Evolutionary conservation across 2,888 invertebrate species (phyloP).

Genomic region (Spisula subtruncata): DNA sequence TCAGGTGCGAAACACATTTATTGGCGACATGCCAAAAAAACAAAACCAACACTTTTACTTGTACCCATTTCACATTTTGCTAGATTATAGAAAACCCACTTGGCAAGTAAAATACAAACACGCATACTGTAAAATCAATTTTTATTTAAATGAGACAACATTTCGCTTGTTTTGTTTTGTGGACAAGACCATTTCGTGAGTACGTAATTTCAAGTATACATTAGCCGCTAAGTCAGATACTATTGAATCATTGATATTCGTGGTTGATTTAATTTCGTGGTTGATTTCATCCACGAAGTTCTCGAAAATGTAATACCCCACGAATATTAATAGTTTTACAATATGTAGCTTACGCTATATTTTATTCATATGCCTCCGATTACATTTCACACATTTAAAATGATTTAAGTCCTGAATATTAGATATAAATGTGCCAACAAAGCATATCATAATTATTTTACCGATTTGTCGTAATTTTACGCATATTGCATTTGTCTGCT

Average conservation of each 20-base stretch:
- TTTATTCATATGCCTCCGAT: constrained; percentile 14
- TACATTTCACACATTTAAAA: neutral
- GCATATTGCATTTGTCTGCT: neutral
- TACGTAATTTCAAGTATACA: no score
- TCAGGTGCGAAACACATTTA: neutral
- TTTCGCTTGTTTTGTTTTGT: no score
- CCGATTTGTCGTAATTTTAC: neutral
- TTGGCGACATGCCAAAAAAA: neutral
- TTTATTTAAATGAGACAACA: no score
- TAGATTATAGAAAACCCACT: constrained; percentile 23
- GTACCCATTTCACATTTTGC: neutral
- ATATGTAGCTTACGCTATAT: neutral
- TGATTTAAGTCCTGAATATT: neutral
- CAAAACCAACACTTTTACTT: neutral
- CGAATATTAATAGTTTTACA: no score
- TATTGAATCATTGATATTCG: no score
- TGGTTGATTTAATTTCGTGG: no score
- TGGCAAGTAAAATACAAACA: constrained; percentile 6
- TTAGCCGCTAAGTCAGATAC: no score
- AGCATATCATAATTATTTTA: neutral
- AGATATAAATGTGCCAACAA: neutral
- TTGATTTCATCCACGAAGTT: no score
- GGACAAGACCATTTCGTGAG: no score
- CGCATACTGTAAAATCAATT: no score
- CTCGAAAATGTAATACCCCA: no score